Conservation (phyloP, 2,113 vertebrate species). For the Meriones unguiculatus region DNA sequence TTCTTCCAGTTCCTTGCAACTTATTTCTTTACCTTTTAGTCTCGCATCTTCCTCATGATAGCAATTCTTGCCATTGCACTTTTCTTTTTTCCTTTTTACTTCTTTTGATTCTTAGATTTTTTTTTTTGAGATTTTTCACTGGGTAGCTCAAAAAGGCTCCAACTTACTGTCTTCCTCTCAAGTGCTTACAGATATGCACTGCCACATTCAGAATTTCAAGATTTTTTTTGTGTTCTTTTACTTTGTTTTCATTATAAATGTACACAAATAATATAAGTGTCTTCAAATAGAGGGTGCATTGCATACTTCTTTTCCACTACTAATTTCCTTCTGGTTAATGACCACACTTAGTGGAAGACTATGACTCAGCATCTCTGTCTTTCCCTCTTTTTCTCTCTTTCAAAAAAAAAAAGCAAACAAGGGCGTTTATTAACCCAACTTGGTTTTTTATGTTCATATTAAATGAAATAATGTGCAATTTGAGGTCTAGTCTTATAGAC, state of each 20-base stretch:
- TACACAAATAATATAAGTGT: neutral
- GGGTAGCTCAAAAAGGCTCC: neutral
- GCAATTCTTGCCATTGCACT: neutral
- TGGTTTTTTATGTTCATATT: conserved; percentile 9
- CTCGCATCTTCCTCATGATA: neutral
- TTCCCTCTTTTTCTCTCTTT: neutral
- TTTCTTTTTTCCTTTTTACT: neutral
- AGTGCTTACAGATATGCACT: neutral
- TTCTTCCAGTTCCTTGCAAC: neutral
- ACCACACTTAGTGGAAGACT: neutral
- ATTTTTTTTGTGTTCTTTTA: neutral
- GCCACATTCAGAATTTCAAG: neutral
- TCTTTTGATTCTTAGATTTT: neutral
- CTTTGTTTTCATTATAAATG: neutral
- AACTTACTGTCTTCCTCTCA: neutral
- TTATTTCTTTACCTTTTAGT: neutral
- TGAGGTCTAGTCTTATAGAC: conserved; percentile 16
- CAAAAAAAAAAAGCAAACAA: neutral
- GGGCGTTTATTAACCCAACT: conserved; percentile 2
- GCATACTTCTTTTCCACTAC: neutral
- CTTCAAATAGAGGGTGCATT: neutral
- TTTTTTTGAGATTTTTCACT: neutral
- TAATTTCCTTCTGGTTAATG: neutral
- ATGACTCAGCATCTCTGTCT: neutral
- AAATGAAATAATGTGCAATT: neutral